Percentiles rank a stretch among this genome's conserved stretches.
These are phyloP conservation scores for Thereva unica DNA, from an alignment of 2,888 invertebrate genomes.

Conservation along the genomic window DNA sequence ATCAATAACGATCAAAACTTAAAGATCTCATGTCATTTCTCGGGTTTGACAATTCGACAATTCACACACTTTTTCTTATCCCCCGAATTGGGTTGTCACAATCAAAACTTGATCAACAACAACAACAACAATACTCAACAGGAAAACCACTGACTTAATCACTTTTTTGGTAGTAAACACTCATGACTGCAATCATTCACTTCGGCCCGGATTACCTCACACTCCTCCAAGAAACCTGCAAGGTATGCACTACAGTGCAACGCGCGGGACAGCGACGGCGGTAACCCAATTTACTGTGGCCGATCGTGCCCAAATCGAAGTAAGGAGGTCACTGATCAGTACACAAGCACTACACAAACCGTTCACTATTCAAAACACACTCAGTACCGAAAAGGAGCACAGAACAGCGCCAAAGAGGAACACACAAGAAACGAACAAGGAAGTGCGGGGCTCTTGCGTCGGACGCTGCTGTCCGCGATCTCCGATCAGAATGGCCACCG, in stretches of 20 bases:
- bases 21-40: too few species aligned
- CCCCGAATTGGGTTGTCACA: too few species aligned
- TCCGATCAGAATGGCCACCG: background rate
- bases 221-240: slow-evolving; percentile 17
- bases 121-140: too few species aligned
- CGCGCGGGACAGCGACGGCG: background rate
- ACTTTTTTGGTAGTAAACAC: slow-evolving; percentile 17
- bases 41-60: too few species aligned
- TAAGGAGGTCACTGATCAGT: slow-evolving; percentile 32
- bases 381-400: background rate
- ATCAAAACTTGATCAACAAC: too few species aligned
- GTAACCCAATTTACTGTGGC: slow-evolving; percentile 26
- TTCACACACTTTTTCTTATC: too few species aligned
- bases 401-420: background rate
- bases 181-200: slow-evolving; percentile 11
- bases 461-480: background rate
- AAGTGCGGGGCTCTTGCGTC: background rate
- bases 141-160: background rate
- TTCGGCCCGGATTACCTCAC: slow-evolving; percentile 6
- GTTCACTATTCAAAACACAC: slow-evolving; percentile 6
- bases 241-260: background rate
- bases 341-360: slow-evolving; percentile 6
- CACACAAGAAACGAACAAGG: slow-evolving; percentile 12
- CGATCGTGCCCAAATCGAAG: slow-evolving; percentile 1
- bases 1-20: too few species aligned